Conservation (phyloP, 2,797 vertebrate species). For the Garrulus glandarius region DNA sequence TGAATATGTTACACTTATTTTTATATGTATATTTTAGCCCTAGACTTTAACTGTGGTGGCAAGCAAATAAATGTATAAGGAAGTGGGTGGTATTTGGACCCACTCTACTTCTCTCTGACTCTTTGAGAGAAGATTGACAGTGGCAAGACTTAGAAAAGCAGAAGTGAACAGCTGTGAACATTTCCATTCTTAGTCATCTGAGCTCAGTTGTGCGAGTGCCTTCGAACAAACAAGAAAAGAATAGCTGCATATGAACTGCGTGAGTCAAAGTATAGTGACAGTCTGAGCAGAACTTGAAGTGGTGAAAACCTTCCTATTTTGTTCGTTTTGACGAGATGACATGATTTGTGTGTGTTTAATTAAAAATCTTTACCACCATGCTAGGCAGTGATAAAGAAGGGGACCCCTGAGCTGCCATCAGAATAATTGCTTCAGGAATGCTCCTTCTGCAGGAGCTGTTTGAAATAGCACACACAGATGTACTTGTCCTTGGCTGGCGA, state of each 20-base stretch:
- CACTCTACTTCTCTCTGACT: background rate
- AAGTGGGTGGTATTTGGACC: background rate
- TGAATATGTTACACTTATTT: background rate
- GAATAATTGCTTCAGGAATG: background rate
- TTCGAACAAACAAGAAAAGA: background rate
- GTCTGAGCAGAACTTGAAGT: background rate
- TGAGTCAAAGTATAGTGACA: background rate
- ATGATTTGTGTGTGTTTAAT: background rate
- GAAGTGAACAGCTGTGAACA: background rate
- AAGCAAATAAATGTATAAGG: background rate
- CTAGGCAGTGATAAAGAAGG: background rate
- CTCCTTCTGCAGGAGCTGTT: background rate
- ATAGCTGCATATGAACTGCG: background rate
- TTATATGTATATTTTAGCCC: background rate
- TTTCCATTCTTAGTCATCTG: background rate
- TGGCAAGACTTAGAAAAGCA: background rate
- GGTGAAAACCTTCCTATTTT: background rate
- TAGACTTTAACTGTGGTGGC: background rate
- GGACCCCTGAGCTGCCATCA: background rate
- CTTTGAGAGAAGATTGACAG: background rate
- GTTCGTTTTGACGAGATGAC: background rate
- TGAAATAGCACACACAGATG: background rate
- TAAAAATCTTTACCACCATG: background rate
- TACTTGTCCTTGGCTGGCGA: background rate
- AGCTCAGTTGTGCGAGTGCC: background rate